phyloP scores from a whole-genome alignment of 2,888 invertebrate genomes.

The Anorthoa munda region DNA sequence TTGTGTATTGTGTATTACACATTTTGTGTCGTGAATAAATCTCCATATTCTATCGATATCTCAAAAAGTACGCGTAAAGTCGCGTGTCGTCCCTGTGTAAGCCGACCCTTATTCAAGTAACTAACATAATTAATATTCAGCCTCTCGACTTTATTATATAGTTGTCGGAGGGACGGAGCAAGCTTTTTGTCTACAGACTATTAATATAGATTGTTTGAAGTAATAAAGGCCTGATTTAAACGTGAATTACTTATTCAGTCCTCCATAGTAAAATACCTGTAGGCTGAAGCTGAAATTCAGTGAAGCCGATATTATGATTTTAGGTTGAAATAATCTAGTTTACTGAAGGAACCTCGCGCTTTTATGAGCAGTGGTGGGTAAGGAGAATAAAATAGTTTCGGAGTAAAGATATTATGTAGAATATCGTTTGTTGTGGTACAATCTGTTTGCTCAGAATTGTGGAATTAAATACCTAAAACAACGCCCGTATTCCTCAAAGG shows the following conservation, averaged over 20 bases:
- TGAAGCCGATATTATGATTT: slow-evolving; percentile 23
- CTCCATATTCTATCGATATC: background rate
- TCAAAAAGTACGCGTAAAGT: background rate
- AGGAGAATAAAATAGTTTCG: background rate
- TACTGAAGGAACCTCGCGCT: background rate
- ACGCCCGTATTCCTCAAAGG: accelerated
- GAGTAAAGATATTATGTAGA: background rate
- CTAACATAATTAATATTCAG: slow-evolving; percentile 64
- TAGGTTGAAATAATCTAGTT: slow-evolving; percentile 16
- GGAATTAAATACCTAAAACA: background rate
- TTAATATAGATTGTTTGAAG: slow-evolving; percentile 49
- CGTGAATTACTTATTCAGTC: slow-evolving; percentile 46
- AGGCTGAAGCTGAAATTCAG: slow-evolving; percentile 25
- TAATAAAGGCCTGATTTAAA: slow-evolving; percentile 46
- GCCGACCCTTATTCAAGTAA: slow-evolving; percentile 47
- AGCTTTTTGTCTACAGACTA: slow-evolving; percentile 58
- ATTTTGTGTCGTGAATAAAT: background rate
- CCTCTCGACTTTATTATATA: slow-evolving; percentile 53
- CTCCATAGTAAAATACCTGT: slow-evolving; percentile 36
- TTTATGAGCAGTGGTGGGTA: background rate
- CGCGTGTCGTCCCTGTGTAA: background rate
- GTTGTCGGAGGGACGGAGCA: slow-evolving; percentile 29
- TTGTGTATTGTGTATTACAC: background rate
- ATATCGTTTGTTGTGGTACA: background rate
- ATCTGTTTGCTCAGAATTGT: background rate